Evolutionary conservation across 2,113 vertebrate genomes (phyloP), one percentile per base, ranked within the genome.

Genomic region (Delphinus delphis): DNA sequence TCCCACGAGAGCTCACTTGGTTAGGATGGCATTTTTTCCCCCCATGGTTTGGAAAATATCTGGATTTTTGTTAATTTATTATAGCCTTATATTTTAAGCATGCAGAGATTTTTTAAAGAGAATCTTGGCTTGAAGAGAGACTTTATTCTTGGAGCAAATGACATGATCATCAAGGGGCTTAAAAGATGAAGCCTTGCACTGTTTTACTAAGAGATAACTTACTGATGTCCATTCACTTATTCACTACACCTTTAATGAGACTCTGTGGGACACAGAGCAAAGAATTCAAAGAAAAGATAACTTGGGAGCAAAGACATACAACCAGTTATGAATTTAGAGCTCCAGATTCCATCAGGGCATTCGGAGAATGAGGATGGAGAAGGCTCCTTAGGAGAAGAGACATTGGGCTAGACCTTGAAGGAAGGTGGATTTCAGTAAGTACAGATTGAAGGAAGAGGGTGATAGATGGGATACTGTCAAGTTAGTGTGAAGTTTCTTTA

Each of bases 101-200:
- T 13, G 31, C 53, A 81, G 53, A 80, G 38, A 79, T 82, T 76
- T 76, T 77, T 94, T 36, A 60, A 87, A 79, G 73, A 62, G 28
- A 70, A 58, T 65, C 55, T 80, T 81, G 36, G 55, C 38, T 58
- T n/a, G 23, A 93, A 74, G 73, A n/a, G 60, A 73, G 18, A 85
- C 20, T 53, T 87, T 97, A 50, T 62, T 94, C 38, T 44, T 81
- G 5, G 44, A 70, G 38, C 25, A 65, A 44, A 33, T 44, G 81
- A 58, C 38, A 9, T 67, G 83, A 85, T 73, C 80, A 47, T 41
- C 13, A 36, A 83, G 31, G 58, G 53, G 17, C 53, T 41, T 44
- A 14, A 76, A 70, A 28, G 17, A 14, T 8, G 44, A 88, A 70
- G 47, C 15, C 7, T 84, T 26, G 47, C 6, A 0, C 77, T 71